These are phyloP conservation scores for Oncopodura yosiiana DNA, from an alignment of 1,140 invertebrate genomes.

Conservation along the genomic window DNA sequence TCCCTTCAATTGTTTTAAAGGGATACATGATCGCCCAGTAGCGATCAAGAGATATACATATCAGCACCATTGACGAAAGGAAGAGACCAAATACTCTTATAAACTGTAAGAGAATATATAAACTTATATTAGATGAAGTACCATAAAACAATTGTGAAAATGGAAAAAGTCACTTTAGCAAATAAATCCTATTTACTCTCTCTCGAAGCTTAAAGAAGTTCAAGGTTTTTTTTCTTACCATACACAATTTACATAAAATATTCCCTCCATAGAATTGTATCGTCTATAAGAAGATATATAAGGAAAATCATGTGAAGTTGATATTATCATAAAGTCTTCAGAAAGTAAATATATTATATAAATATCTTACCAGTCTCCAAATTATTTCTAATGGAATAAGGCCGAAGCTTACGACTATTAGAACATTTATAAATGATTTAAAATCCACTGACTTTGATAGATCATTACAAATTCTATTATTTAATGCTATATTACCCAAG, in stretches of 20 bases:
- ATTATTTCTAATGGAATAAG: constrained; percentile 57
- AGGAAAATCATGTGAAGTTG: neutral
- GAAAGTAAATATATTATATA: no score
- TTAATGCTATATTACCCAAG: no score
- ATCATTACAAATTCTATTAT: no score
- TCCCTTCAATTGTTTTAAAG: constrained; percentile 55
- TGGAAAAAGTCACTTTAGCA: no score
- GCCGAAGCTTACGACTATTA: constrained; percentile 66
- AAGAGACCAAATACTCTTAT: constrained; percentile 68
- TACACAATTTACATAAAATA: constrained; percentile 58
- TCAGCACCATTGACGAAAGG: constrained; percentile 67
- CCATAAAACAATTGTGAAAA: no score
- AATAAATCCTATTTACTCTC: no score
- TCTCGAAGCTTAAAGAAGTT: no score
- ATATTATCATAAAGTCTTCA: constrained; percentile 41
- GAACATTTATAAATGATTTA: no score
- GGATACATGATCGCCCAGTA: constrained; percentile 68
- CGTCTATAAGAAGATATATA: constrained; percentile 45
- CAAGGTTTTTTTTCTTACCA: no score
- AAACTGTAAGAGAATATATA: no score
- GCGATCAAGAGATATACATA: constrained; percentile 58
- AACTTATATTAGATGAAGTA: no score
- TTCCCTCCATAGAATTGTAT: constrained; percentile 66
- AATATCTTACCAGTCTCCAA: constrained; percentile 68
- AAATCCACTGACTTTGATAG: no score